These are phyloP conservation scores for Phalacrocorax aristotelis DNA, from an alignment of 2,113 vertebrate species.

Conservation along the genomic window DNA sequence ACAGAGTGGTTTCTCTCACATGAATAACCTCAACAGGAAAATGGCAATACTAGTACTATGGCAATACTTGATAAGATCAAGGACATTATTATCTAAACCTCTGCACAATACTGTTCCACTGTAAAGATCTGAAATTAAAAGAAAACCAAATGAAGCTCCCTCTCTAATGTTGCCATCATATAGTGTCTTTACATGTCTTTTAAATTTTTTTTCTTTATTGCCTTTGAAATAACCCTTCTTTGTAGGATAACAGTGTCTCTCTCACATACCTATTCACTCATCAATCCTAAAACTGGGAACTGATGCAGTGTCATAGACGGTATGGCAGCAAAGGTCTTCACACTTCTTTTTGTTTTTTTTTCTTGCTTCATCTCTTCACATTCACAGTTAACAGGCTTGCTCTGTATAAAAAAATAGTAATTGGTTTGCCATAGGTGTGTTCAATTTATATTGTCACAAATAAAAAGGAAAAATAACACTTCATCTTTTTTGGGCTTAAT, in stretches of 20 bases:
- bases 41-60: background rate
- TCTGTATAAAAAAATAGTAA: background rate
- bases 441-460: constrained; percentile 51
- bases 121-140: background rate
- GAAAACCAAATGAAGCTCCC: background rate
- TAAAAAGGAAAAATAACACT: constrained; percentile 27
- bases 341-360: background rate
- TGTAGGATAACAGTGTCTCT: background rate
- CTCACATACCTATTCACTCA: background rate
- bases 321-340: background rate
- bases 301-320: background rate
- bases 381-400: background rate
- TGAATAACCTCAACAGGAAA: background rate
- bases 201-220: background rate
- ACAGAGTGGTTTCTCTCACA: background rate
- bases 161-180: background rate
- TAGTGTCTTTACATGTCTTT: background rate
- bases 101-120: background rate
- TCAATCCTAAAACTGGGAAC: background rate
- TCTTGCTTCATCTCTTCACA: background rate
- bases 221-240: background rate
- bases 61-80: background rate
- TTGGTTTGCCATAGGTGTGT: constrained; percentile 21
- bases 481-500: constrained; percentile 31
- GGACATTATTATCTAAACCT: background rate